Base-by-base conservation (phyloP, 92 coral and sea anemone genomes). In the Plumapathes pennacea region DNA sequence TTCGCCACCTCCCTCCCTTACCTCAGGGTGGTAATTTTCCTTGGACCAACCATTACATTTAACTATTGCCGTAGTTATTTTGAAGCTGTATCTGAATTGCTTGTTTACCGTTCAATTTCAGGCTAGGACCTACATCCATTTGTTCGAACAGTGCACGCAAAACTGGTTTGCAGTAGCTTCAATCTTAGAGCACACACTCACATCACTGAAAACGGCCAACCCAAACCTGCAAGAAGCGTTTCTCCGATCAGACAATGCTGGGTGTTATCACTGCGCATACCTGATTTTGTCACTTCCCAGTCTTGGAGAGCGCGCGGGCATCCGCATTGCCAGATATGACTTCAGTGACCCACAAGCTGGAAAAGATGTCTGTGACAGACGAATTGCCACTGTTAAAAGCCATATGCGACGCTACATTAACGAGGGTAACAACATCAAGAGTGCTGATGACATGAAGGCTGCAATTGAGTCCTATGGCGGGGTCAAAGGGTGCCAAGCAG, bases 121-220 rank as follows among this genome's bases (percentile, higher is more conserved):
- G 71, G 79, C 61, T 54, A 52, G 57, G 9, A 68, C 56, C 9
- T 61, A 67, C 41, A 45, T 67, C 34, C 83, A 67, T 37, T 41
- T 77, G 47, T 40, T 67, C 4, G 71, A 67, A 8, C 44, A 32
- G 38, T 76, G 71, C 43, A 67, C 22, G 20, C 77, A 77, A 59
- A 71, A 77, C 62, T 67, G 72, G 71, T 64, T 64, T 73, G 74
- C 74, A 7, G 87, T 73, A 44, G 54, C 23, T n/a, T 80, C 82
- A 10, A 21, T 62, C 10, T 31, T 80, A 10, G 85, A 78, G 19
- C 26, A 37, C 59, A 46, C 59, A 22, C 45, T 57, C 25, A 62
- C 21, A 12, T 38, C 64, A 26, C 75, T 56, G 39, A 17, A 31
- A 39, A 26, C 24, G 59, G n/a, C 53, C 42, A 7, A 52, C 26